Base-by-base conservation (phyloP, 37 sponge, comb jelly and placozoan genomes). In the Spongilla lacustris region DNA sequence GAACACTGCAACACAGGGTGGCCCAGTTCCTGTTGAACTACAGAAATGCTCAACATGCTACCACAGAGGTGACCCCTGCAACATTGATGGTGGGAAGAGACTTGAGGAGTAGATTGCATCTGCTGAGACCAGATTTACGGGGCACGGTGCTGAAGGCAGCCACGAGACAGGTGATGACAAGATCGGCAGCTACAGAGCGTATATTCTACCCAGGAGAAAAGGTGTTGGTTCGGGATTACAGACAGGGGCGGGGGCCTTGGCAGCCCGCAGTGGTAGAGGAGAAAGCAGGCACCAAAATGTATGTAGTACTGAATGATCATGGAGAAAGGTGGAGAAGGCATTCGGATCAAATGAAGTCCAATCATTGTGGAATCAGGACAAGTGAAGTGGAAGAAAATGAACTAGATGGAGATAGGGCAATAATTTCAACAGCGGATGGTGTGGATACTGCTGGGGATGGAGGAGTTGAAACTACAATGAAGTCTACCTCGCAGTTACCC, bases 301-400 rank as follows among this genome's bases (percentile, higher is more conserved):
- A 36, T 76, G 9, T 34, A 76, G 6, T 76, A 32, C 6, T 10
- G 11, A n/a, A 13, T 4, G 9, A 8, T 6, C 6, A 10, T 76
- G 77, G 36, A 32, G 25, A 6, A 70, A 6, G 4, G 5, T 76
- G 77, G 50, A 78, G 49, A 26, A 10, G 66, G 2, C 79, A 78
- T 26, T n/a, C n/a, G 27, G 79, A 78, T 37, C 79, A 78, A 37
- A 34, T 78, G 72, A 30, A n/a, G n/a, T n/a, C n/a, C n/a, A n/a
- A n/a, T n/a, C n/a, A n/a, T n/a, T n/a, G n/a, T n/a, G n/a, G n/a
- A n/a, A n/a, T n/a, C n/a, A n/a, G n/a, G n/a, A n/a, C n/a, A n/a
- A n/a, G n/a, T n/a, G n/a, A n/a, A n/a, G n/a, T n/a, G n/a, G n/a
- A n/a, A n/a, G n/a, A n/a, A n/a, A n/a, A n/a, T n/a, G n/a, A n/a